Percentiles rank a stretch among this genome's conserved stretches.
phyloP scores from a whole-genome alignment of 2,888 invertebrate species.

The Baronia brevicornis region DNA sequence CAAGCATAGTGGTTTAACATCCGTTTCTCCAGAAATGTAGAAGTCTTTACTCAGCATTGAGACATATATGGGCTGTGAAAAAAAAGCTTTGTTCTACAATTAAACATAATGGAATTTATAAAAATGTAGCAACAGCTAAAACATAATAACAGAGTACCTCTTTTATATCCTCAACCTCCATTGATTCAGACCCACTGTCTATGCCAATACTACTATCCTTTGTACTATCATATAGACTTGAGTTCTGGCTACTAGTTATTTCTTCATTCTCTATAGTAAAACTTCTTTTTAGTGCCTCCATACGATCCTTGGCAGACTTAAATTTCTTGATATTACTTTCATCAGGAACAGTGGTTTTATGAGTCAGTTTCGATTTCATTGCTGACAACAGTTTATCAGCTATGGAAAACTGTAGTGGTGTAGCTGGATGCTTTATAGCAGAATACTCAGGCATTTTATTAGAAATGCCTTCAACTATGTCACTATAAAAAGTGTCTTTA shows the following conservation, averaged over 20 bases:
- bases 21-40: too few relatives aligned
- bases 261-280: conserved; percentile 31
- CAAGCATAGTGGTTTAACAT: too few relatives aligned
- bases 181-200: conserved; percentile 33
- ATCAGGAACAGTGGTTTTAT: conserved; percentile 40
- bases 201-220: conserved; percentile 15
- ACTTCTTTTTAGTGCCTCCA: conserved; percentile 39
- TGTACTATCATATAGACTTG: background rate
- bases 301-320: conserved; percentile 42
- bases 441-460: conserved; percentile 61
- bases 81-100: too few relatives aligned
- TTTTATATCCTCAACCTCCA: conserved; percentile 54
- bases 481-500: conserved; percentile 62
- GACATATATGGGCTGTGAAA: too few relatives aligned
- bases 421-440: conserved; percentile 57
- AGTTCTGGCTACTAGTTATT: too few relatives aligned
- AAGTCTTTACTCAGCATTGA: too few relatives aligned
- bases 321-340: conserved; percentile 26
- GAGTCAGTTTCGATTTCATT: conserved; percentile 58
- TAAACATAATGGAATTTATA: too few relatives aligned
- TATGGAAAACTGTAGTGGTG: conserved; percentile 66
- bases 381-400: conserved; percentile 62
- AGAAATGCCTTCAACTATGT: conserved; percentile 61
- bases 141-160: too few relatives aligned
- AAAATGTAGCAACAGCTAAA: too few relatives aligned